These are phyloP conservation scores for Dolichopus griseipennis DNA, from an alignment of 2,888 invertebrate genomes.

Conservation along the genomic window DNA sequence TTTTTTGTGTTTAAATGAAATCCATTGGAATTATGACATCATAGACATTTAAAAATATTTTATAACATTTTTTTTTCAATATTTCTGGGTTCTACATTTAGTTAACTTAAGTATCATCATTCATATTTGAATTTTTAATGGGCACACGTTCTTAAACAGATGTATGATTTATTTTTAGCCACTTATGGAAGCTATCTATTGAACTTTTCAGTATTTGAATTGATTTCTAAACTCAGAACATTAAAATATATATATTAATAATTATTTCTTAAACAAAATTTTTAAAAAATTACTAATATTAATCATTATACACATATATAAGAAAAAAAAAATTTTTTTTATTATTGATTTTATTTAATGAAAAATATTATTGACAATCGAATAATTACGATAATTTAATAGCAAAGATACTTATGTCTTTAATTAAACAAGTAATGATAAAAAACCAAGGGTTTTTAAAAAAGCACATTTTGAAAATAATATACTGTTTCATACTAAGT, in stretches of 20 bases:
- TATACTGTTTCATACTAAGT: no score
- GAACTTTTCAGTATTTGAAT: background rate
- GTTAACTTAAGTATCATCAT: background rate
- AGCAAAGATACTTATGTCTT: no score
- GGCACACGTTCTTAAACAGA: background rate
- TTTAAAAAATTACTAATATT: no score
- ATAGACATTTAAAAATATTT: background rate
- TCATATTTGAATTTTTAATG: background rate
- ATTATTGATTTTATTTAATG: no score
- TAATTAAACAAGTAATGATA: no score
- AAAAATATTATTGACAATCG: no score
- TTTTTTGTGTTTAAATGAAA: background rate
- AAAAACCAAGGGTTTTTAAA: no score
- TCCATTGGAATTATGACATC: constrained; percentile 1
- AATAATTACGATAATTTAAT: no score
- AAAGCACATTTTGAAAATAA: no score
- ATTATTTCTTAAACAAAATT: background rate
- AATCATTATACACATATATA: no score
- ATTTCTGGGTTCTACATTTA: background rate
- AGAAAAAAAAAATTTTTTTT: no score
- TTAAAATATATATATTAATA: background rate
- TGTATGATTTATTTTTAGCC: constrained; percentile 4
- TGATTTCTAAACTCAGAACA: background rate
- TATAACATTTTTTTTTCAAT: no score
- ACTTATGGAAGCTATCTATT: background rate